Percentiles rank a stretch among this genome's conserved stretches.
These are phyloP conservation scores for Agelastica alni DNA, from an alignment of 2,888 invertebrate species.

Conservation along the genomic window DNA sequence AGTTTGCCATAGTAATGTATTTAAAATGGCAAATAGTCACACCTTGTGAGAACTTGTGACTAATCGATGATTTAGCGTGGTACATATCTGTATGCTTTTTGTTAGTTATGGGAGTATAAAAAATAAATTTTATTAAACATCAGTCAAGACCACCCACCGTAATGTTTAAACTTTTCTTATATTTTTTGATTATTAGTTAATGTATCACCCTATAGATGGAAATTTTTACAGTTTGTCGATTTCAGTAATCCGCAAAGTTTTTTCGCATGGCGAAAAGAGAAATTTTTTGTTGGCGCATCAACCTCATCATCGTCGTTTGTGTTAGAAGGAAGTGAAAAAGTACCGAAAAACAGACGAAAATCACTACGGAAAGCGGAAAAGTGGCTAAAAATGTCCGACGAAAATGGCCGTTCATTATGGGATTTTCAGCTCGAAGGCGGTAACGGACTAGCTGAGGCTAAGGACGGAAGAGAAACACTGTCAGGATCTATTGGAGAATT, in stretches of 20 bases:
- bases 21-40: too few relatives aligned
- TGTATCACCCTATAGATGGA: background rate
- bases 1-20: too few relatives aligned
- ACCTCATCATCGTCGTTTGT: constrained; percentile 27
- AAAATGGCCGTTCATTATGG: constrained; percentile 43
- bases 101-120: too few relatives aligned
- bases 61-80: too few relatives aligned
- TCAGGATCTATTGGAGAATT: constrained; percentile 15
- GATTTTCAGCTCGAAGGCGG: constrained; percentile 33
- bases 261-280: background rate
- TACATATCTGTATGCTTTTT: too few relatives aligned
- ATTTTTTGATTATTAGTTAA: background rate
- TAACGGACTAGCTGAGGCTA: constrained; percentile 5
- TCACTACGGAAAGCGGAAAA: constrained; percentile 38
- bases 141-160: too few relatives aligned
- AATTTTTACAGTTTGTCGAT: background rate
- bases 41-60: too few relatives aligned
- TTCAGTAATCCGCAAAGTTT: constrained; percentile 4
- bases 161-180: too few relatives aligned
- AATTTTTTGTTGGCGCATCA: constrained; percentile 14
- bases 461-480: constrained; percentile 20
- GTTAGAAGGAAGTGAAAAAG: constrained; percentile 32
- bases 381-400: constrained; percentile 40
- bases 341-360: constrained; percentile 40
- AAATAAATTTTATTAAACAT: too few relatives aligned